Base-by-base conservation (phyloP, 2,113 vertebrate genomes). In the Nyctereutes procyonoides region DNA sequence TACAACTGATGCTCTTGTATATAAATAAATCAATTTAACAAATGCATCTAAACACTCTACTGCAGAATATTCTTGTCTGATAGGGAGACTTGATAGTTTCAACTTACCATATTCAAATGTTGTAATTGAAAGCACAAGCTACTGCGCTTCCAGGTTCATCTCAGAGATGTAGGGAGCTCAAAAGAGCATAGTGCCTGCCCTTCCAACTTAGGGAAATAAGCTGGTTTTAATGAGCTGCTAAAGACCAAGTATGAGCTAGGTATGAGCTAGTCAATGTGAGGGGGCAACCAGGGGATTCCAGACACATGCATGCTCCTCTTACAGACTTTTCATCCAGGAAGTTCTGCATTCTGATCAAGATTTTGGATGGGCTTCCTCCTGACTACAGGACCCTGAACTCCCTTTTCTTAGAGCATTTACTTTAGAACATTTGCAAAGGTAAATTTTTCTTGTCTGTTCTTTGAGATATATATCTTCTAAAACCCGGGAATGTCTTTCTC, bases 11-110 rank as follows among this genome's bases (percentile, higher is more conserved):
- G 32, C 43, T 91, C 58, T 73, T 12, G 8, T 43, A 4, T 51
- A 38, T 43, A 93, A 88, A 69, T 91, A 60, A 74, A 76, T 88
- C 38, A 69, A 48, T 15, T 86, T 56, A 80, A 90, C 20, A 77
- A 85, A 62, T 69, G 38, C 3, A 63, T 76, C 20, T 67, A 85
- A 69, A 16, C 22, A 56, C 5, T 43, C 17, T 89, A 9, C 5
- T 95, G 26, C 5, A 4, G n/a, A 24, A 20, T 82, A 24, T n/a
- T 51, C 19, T 24, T 91, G 10, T n/a, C n/a, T 69, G 3, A 60
- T 58, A 81, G 5, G 30, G 28, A 74, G 71, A 19, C 5, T n/a
- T 58, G 91, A n/a, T 48, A 67, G 24, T 84, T 96, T 84, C 55
- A 60, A 26, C 11, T 81, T 73, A 38, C 2, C 28, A 24, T n/a